Percentiles rank a stretch among this genome's conserved stretches.
phyloP scores from a whole-genome alignment of 2,797 vertebrate species.

The Cyprinella venusta region DNA sequence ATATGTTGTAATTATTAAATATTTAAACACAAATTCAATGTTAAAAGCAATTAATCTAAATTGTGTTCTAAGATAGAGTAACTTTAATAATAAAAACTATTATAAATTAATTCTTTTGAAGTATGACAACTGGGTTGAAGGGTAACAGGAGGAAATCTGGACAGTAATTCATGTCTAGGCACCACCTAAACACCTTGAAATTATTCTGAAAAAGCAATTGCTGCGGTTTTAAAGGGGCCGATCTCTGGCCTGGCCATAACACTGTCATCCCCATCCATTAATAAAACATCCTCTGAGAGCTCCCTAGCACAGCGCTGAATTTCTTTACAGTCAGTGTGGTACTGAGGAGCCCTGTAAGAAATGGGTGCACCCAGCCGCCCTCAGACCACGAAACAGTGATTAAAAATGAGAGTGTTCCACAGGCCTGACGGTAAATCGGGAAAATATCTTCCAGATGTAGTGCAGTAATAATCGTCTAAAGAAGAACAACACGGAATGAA shows the following conservation, averaged over 20 bases:
- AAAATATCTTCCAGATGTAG: constrained; percentile 66
- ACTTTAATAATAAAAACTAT: neutral
- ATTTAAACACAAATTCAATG: neutral
- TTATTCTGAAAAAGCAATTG: constrained; percentile 48
- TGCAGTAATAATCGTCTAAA: constrained; percentile 52
- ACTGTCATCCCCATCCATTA: constrained; percentile 50
- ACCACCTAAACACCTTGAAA: constrained; percentile 42
- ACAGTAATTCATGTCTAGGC: constrained; percentile 5
- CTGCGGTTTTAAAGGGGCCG: constrained; percentile 40
- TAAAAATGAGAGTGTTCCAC: constrained; percentile 51
- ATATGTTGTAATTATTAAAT: neutral
- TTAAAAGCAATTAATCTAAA: neutral
- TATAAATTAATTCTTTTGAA: neutral
- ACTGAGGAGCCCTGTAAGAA: constrained; percentile 39
- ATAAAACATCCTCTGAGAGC: constrained; percentile 49
- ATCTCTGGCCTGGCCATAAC: constrained; percentile 47
- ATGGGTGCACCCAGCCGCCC: constrained; percentile 45
- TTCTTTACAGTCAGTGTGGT: constrained; percentile 47
- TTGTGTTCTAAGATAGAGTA: neutral
- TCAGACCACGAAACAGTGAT: constrained; percentile 49
- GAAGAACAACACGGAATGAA: constrained; percentile 34
- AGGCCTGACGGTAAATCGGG: constrained; percentile 55
- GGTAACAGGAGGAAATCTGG: neutral
- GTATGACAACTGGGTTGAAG: neutral
- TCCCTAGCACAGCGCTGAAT: constrained; percentile 25